Conservation (phyloP, 1,140 invertebrate species). For the Drosophila mojavensis region DNA sequence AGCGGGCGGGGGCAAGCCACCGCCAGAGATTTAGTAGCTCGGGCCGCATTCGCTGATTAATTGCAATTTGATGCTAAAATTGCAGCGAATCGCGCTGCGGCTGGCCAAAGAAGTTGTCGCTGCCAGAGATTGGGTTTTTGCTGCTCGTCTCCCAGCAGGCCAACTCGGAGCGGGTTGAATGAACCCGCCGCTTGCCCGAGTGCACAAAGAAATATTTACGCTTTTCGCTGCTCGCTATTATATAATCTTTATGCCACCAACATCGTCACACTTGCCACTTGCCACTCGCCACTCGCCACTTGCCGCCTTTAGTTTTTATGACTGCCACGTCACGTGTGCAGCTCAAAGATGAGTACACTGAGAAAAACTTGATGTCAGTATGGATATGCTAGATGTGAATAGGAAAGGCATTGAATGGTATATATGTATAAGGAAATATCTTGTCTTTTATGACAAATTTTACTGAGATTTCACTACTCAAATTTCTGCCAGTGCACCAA, state of each 20-base stretch:
- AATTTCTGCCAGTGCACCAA: no score
- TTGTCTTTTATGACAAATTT: no score
- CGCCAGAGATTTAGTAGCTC: constrained; percentile 21
- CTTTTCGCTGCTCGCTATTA: constrained; percentile 19
- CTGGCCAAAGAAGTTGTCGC: constrained; percentile 41
- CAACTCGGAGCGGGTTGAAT: constrained; percentile 2
- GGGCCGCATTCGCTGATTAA: constrained; percentile 65
- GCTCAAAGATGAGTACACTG: constrained; percentile 28
- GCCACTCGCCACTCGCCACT: constrained; percentile 11
- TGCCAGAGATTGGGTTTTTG: constrained; percentile 3
- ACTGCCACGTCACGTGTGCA: constrained; percentile 41
- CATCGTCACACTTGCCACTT: constrained; percentile 7
- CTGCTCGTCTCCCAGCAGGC: background rate
- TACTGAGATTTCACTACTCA: no score
- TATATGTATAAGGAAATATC: no score
- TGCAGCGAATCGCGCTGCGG: constrained; percentile 51
- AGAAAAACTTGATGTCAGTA: background rate
- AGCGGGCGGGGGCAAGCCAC: background rate
- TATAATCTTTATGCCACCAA: constrained; percentile 35
- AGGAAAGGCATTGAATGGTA: no score
- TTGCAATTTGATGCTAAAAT: constrained; percentile 81
- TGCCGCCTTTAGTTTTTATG: constrained; percentile 15
- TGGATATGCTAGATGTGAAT: no score
- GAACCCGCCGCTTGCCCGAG: background rate
- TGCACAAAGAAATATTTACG: background rate